phyloP scores from a whole-genome alignment of 1,140 invertebrate genomes.

The Ceratina australensis region DNA sequence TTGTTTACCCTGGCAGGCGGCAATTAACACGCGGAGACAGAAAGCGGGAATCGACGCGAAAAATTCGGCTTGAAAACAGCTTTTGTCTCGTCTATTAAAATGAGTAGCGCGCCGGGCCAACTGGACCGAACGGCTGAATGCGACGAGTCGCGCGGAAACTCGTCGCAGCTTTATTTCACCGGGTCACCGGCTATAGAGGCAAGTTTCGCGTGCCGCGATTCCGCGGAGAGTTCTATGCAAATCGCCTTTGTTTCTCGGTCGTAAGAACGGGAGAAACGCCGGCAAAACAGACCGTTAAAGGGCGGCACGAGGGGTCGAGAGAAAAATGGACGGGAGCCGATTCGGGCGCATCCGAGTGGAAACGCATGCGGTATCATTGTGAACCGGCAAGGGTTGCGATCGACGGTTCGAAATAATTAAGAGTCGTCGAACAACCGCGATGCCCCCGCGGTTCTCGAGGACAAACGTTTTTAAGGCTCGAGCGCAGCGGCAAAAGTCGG shows the following conservation, averaged over 20 bases:
- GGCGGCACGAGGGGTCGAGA: background rate
- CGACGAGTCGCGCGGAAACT: conserved; percentile 37
- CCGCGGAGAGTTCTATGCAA: conserved; percentile 39
- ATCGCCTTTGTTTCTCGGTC: conserved; percentile 38
- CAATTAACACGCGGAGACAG: background rate
- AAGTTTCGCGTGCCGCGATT: conserved; percentile 11
- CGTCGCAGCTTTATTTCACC: conserved; percentile 1
- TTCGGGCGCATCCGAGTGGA: background rate
- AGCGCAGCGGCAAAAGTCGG: no score
- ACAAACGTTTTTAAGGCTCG: no score
- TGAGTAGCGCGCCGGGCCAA: background rate
- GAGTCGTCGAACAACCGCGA: background rate
- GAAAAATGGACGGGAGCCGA: background rate
- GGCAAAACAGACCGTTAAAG: conserved; percentile 34
- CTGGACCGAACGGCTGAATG: background rate
- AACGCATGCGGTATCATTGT: conserved; percentile 37
- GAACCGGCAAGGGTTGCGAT: background rate
- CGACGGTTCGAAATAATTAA: conserved; percentile 30
- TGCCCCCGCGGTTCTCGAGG: background rate
- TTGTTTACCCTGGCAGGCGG: background rate
- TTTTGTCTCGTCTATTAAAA: background rate
- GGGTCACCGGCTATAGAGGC: conserved; percentile 25
- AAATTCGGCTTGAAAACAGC: background rate
- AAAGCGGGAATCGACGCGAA: conserved; percentile 35
- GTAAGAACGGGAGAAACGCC: conserved; percentile 4